Conservation (phyloP, 2,113 vertebrate genomes). For the Ciconia stormi region DNA sequence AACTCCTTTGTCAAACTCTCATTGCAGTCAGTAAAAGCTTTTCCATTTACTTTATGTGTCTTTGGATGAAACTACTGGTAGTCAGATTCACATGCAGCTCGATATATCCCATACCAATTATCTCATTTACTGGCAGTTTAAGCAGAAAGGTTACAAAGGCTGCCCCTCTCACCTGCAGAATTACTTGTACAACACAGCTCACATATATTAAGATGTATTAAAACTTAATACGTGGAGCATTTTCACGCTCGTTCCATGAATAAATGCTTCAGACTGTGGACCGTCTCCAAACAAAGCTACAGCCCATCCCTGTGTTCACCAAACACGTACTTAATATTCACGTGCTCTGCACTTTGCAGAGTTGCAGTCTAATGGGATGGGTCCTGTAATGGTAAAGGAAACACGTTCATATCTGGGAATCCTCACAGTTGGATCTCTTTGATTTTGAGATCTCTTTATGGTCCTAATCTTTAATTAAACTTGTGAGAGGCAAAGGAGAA, state of each 20-base stretch:
- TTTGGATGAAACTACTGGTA: not conserved
- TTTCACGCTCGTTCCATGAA: too few species aligned
- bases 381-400: not conserved
- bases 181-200: not conserved
- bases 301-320: not conserved
- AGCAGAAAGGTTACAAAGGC: not conserved
- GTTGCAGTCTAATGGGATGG: not conserved
- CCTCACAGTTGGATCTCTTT: too few species aligned
- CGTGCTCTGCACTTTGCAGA: not conserved
- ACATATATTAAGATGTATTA: fast-evolving
- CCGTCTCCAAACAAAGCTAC: not conserved
- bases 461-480: not conserved
- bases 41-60: not conserved
- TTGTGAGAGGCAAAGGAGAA: not conserved
- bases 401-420: fast-evolving
- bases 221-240: fast-evolving
- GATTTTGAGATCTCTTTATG: not conserved
- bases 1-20: not conserved
- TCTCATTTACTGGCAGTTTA: not conserved
- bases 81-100: not conserved
- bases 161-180: not conserved
- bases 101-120: fast-evolving
- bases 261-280: not conserved
- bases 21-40: not conserved
- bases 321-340: fast-evolving